phyloP scores from a whole-genome alignment of 2,888 invertebrate genomes.

The Cinara cedri region DNA sequence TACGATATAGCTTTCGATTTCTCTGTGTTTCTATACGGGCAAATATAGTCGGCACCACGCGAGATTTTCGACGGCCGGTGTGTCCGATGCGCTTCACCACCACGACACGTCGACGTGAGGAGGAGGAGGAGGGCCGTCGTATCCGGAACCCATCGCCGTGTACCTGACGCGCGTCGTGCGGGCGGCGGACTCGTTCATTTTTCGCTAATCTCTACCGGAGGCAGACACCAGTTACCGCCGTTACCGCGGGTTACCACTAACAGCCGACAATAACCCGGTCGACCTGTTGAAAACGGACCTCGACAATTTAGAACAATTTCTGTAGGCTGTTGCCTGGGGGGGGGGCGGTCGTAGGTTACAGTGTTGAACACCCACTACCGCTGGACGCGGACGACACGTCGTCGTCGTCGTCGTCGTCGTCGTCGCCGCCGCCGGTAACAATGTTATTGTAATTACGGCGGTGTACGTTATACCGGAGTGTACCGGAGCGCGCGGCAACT shows the following conservation, averaged over 20 bases:
- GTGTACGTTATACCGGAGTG: no score
- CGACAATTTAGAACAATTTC: constrained; percentile 24
- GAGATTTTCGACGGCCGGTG: neutral
- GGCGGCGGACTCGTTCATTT: constrained; percentile 16
- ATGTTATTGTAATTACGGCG: no score
- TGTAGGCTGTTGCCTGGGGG: no score
- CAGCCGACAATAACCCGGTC: constrained; percentile 10
- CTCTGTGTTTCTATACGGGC: no score
- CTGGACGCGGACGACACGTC: no score
- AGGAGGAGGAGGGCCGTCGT: constrained; percentile 1
- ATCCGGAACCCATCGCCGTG: constrained; percentile 28
- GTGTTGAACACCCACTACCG: no score
- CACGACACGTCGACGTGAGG: neutral
- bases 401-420: no score
- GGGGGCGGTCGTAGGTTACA: no score
- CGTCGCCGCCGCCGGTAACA: no score
- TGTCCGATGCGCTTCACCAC: neutral
- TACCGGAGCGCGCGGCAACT: no score
- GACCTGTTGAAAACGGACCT: constrained; percentile 54
- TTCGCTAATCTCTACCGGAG: constrained; percentile 15
- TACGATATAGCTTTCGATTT: no score
- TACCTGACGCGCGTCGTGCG: constrained; percentile 17
- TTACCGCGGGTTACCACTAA: constrained; percentile 7
- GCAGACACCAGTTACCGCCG: neutral
- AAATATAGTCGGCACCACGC: neutral